A percentile compares a stretch with the other conserved stretches of the same genome.
Evolutionary conservation across 1,140 invertebrate genomes (phyloP).

Genomic region (Neelides sp.): DNA sequence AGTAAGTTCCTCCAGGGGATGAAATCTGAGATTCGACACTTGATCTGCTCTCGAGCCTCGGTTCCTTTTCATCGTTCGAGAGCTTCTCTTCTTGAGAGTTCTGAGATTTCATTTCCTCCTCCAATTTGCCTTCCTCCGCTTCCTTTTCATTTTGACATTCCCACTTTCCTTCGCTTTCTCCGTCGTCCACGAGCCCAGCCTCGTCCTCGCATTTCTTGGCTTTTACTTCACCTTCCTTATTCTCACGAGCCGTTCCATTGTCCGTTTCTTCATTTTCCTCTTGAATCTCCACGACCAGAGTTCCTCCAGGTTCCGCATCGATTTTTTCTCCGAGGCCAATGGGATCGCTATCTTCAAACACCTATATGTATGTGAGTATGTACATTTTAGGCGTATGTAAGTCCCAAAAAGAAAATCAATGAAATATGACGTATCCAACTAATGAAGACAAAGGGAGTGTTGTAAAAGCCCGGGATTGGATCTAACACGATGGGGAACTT

Average conservation of each 20-base stretch:
- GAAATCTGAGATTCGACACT: constrained; percentile 63
- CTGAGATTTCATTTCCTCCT: background rate
- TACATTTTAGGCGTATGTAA: too few relatives aligned
- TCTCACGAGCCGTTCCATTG: constrained; percentile 12
- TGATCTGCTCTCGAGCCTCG: constrained; percentile 36
- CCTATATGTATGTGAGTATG: too few relatives aligned
- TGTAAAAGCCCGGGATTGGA: too few relatives aligned
- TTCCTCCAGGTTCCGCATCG: too few relatives aligned
- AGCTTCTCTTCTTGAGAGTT: too few relatives aligned
- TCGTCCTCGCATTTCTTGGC: constrained; percentile 11
- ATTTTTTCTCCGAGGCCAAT: too few relatives aligned
- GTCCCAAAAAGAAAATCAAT: too few relatives aligned
- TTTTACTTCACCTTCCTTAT: constrained; percentile 1
- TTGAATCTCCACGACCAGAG: constrained; percentile 4
- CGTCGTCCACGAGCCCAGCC: constrained; percentile 19
- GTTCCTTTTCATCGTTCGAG: constrained; percentile 32
- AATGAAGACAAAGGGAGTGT: too few relatives aligned
- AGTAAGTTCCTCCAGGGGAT: constrained; percentile 74
- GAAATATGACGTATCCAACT: too few relatives aligned
- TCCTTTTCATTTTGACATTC: background rate
- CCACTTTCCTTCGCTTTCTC: background rate
- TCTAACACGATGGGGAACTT: too few relatives aligned
- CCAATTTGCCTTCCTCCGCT: background rate
- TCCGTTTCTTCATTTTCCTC: constrained; percentile 9
- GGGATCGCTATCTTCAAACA: too few relatives aligned